Evolutionary conservation across 37 sponge, comb jelly and placozoan genomes (phyloP).

Genomic region (Oopsacas minuta): DNA sequence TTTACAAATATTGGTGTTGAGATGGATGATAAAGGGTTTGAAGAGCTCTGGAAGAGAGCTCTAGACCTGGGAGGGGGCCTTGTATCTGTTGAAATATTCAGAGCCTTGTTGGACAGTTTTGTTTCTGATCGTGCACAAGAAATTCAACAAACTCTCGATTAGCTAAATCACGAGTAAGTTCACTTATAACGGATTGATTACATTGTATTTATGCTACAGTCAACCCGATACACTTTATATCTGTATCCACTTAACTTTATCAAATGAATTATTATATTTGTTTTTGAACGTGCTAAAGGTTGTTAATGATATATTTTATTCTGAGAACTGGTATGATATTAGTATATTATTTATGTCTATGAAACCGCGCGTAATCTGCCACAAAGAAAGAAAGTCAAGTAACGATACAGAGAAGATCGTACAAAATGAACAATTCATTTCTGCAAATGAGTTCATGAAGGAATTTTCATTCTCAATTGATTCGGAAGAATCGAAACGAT

Average conservation of each 20-base stretch:
- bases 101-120: conserved; percentile 44
- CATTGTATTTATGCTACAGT: not conserved
- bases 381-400: not conserved
- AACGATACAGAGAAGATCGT: not conserved
- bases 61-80: conserved; percentile 2
- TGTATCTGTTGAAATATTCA: conserved; percentile 66
- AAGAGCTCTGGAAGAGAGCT: conserved; percentile 70
- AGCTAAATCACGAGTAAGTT: no score
- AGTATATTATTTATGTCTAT: not conserved
- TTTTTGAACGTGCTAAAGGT: no score
- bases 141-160: no score
- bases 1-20: conserved; percentile 62
- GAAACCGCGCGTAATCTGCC: not conserved
- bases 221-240: not conserved
- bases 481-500: not conserved
- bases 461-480: conserved; percentile 7
- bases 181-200: not conserved
- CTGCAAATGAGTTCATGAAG: not conserved
- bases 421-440: not conserved
- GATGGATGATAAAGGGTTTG: conserved; percentile 66
- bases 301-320: no score
- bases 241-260: no score
- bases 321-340: no score
- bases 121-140: not conserved
- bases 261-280: no score